Evolutionary conservation across 2,797 vertebrate species (phyloP).

Genomic region (Anguilla anguilla): DNA sequence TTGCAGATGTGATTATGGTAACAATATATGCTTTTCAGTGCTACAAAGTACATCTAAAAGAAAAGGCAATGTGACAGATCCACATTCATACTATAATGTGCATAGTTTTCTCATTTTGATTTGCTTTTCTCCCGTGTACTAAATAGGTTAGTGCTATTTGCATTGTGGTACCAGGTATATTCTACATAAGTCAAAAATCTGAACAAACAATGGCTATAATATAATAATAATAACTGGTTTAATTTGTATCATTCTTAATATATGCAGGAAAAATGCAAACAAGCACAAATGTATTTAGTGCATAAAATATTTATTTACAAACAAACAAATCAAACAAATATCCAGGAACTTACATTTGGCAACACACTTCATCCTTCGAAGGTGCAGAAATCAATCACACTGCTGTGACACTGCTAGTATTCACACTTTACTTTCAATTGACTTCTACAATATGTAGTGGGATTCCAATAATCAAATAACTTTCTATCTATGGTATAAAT

Average conservation of each 20-base stretch:
- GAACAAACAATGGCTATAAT: neutral
- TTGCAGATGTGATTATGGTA: neutral
- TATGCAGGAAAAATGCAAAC: neutral
- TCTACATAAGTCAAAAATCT: neutral
- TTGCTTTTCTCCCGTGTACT: neutral
- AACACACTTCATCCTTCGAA: neutral
- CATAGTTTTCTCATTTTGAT: neutral
- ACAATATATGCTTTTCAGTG: neutral
- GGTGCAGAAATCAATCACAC: neutral
- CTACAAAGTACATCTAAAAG: neutral
- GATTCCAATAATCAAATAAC: neutral
- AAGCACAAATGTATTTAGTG: constrained; percentile 2
- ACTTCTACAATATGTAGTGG: neutral
- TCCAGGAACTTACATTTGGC: constrained; percentile 8
- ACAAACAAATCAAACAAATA: neutral
- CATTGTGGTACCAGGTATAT: neutral
- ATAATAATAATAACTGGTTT: neutral
- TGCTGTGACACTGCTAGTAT: neutral
- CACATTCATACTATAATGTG: neutral
- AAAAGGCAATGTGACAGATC: neutral
- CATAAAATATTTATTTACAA: constrained; percentile 31
- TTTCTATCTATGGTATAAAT: neutral
- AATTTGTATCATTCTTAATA: neutral
- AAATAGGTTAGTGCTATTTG: neutral
- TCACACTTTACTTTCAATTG: neutral